phyloP scores from a whole-genome alignment of 2,113 vertebrate genomes.

The Delphinapterus leucas region DNA sequence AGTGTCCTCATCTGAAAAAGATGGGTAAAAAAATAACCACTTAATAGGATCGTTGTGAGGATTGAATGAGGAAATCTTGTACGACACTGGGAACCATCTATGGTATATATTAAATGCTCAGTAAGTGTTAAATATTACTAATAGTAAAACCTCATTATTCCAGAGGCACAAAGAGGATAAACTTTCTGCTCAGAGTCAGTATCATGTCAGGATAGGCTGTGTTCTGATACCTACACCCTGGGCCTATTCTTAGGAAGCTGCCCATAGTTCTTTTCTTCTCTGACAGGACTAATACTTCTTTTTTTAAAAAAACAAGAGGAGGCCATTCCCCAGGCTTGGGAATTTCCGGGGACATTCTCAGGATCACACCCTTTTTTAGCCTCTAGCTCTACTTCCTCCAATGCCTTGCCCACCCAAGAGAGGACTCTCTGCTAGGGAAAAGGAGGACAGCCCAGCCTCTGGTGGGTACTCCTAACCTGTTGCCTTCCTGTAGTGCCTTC shows the following conservation, averaged over 20 bases:
- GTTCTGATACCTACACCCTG: not conserved
- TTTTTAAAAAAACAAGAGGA: not conserved
- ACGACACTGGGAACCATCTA: not conserved
- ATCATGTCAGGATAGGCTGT: not conserved
- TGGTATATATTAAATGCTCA: not conserved
- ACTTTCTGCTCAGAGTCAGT: not conserved
- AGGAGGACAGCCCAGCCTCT: too few relatives aligned
- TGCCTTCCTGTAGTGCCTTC: too few relatives aligned
- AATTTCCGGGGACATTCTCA: not conserved
- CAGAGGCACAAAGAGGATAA: not conserved
- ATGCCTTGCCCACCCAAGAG: too few relatives aligned
- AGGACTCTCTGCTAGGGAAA: too few relatives aligned
- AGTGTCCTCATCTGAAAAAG: not conserved
- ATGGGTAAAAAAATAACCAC: not conserved
- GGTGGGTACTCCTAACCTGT: too few relatives aligned
- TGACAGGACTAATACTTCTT: not conserved
- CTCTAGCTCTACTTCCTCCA: not conserved
- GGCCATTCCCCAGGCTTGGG: not conserved
- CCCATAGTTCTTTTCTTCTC: not conserved
- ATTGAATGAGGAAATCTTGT: not conserved
- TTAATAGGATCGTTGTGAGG: not conserved
- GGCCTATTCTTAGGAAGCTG: not conserved
- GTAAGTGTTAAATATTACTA: not conserved
- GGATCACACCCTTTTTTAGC: not conserved
- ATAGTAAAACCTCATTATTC: not conserved